Evolutionary conservation across 2,113 vertebrate species (phyloP).

Genomic region (Psilopogon haemacephalus): DNA sequence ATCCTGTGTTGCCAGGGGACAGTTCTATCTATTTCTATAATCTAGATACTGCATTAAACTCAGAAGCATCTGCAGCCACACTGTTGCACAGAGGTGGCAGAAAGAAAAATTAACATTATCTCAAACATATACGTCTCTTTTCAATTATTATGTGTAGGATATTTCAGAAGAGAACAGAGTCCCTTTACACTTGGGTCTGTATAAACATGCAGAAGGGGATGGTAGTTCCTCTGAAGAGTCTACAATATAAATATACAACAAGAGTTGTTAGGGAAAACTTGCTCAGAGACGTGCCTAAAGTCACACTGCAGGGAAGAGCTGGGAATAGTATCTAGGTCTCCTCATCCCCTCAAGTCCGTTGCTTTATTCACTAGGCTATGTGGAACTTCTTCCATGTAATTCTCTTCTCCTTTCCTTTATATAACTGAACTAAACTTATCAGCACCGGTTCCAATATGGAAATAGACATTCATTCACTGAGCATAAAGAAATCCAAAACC

Average conservation of each 20-base stretch:
- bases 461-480: not conserved
- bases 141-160: not conserved
- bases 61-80: not conserved
- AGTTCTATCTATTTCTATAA: not conserved
- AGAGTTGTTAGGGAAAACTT: not conserved
- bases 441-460: not conserved
- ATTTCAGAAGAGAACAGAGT: not conserved
- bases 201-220: not conserved
- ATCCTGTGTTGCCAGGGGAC: not conserved
- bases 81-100: not conserved
- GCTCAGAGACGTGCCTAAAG: not conserved
- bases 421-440: not conserved
- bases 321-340: not conserved
- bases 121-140: not conserved
- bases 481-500: not conserved
- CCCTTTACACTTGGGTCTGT: not conserved
- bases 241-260: not conserved
- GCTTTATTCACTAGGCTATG: not conserved
- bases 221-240: not conserved
- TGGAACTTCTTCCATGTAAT: not conserved
- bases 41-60: not conserved
- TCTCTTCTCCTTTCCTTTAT: not conserved
- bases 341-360: not conserved
- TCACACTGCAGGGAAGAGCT: slow-evolving; percentile 7
- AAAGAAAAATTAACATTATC: not conserved